phyloP scores from a whole-genome alignment of 30 jellyfish, hydroid and myxozoan species.

The Calvadosia cruxmelitensis region DNA sequence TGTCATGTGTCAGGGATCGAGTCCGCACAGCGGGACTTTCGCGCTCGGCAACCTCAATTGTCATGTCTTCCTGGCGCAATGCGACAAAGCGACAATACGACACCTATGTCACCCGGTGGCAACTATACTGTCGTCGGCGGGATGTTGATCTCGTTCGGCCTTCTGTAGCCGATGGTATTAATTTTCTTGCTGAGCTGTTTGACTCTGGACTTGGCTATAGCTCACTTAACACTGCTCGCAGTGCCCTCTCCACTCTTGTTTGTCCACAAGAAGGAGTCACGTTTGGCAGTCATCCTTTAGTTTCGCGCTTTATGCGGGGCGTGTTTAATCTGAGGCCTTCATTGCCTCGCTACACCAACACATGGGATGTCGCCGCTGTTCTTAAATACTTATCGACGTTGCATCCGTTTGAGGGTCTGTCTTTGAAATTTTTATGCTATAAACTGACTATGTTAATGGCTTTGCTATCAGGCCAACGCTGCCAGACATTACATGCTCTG shows the following conservation, averaged over 20 bases:
- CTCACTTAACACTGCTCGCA: constrained; percentile 12
- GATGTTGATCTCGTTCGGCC: too few relatives aligned
- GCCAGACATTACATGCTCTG: constrained; percentile 1
- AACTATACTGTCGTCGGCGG: too few relatives aligned
- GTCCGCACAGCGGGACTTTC: too few relatives aligned
- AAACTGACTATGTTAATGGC: constrained; percentile 10
- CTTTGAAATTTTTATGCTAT: constrained; percentile 2
- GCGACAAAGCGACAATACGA: too few relatives aligned
- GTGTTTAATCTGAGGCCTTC: constrained; percentile 21
- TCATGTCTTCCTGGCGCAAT: too few relatives aligned
- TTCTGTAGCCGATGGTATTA: constrained; percentile 7
- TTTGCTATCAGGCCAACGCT: constrained; percentile 5
- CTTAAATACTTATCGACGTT: neutral
- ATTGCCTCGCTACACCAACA: constrained; percentile 9
- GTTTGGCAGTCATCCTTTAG: constrained; percentile 18
- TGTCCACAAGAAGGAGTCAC: neutral
- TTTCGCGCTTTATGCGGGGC: constrained; percentile 19
- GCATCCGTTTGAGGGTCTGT: neutral
- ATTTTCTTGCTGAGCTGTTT: constrained; percentile 4
- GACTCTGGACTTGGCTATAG: constrained; percentile 16
- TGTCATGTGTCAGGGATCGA: constrained; percentile 12
- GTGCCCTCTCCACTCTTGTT: constrained; percentile 10
- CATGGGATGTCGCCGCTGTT: constrained; percentile 20
- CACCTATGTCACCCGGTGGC: too few relatives aligned
- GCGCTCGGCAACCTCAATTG: too few relatives aligned